Conservation (phyloP, 1,140 invertebrate genomes). For the Cataglyphis hispanica region DNA sequence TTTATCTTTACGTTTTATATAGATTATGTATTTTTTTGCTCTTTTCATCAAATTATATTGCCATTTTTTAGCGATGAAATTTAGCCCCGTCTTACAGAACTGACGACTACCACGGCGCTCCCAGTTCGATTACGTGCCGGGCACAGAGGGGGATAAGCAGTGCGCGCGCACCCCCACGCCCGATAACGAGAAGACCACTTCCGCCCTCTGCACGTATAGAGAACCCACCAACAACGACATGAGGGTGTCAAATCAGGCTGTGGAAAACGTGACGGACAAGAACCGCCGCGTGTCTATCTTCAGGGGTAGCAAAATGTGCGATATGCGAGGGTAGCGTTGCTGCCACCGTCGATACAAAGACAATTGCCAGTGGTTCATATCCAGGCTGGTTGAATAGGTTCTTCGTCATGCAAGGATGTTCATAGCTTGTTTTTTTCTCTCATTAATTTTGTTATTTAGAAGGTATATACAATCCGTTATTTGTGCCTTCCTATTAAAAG, state of each 20-base stretch:
- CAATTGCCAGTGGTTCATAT: slow-evolving; percentile 71
- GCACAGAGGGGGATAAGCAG: slow-evolving; percentile 72
- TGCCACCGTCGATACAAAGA: slow-evolving; percentile 65
- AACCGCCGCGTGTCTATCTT: slow-evolving; percentile 39
- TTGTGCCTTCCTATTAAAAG: slow-evolving; percentile 5
- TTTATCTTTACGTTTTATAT: not conserved
- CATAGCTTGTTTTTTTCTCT: not conserved
- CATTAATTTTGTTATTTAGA: slow-evolving; percentile 22
- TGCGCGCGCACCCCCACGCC: slow-evolving; percentile 82
- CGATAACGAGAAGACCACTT: slow-evolving; percentile 54
- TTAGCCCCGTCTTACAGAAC: slow-evolving; percentile 65
- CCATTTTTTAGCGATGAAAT: slow-evolving; percentile 55
- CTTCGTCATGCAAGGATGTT: slow-evolving; percentile 23
- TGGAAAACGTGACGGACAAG: slow-evolving; percentile 27
- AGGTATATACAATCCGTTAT: not conserved
- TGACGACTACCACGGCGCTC: slow-evolving; percentile 82
- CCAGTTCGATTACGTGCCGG: slow-evolving; percentile 86
- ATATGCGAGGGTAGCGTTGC: slow-evolving; percentile 45
- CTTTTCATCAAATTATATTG: not conserved
- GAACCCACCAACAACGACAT: slow-evolving; percentile 21
- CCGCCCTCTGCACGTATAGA: slow-evolving; percentile 13
- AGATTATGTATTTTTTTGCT: not conserved
- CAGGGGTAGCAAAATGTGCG: slow-evolving; percentile 28
- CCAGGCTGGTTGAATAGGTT: slow-evolving; percentile 49
- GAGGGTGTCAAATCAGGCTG: slow-evolving; percentile 54